Evolutionary conservation across 2,113 vertebrate genomes (phyloP).

Genomic region (Lophotis ruficrista): DNA sequence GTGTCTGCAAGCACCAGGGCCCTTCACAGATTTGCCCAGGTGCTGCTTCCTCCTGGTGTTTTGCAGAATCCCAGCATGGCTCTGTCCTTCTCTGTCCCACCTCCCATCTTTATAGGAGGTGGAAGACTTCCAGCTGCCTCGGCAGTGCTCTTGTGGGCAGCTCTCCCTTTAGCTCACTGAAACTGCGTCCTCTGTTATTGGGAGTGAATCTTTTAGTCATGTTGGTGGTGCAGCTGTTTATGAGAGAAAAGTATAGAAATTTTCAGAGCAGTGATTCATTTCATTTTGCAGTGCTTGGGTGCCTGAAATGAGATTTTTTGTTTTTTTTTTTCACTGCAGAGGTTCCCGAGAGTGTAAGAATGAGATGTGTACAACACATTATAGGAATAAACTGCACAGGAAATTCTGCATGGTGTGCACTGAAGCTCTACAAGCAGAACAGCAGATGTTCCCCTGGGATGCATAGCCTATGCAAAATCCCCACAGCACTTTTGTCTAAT

Average conservation of each 20-base stretch:
- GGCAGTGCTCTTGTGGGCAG: background rate
- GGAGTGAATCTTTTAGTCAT: background rate
- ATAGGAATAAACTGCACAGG: background rate
- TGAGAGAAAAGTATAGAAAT: background rate
- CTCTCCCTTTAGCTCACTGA: background rate
- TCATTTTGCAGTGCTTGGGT: background rate
- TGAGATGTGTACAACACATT: background rate
- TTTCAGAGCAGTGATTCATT: background rate
- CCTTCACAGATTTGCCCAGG: background rate
- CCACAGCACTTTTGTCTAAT: background rate
- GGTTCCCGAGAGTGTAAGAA: background rate
- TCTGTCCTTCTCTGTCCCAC: background rate
- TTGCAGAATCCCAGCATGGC: fast-evolving
- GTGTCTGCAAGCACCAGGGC: background rate
- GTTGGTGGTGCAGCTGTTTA: background rate
- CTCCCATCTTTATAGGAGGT: background rate
- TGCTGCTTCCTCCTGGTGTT: background rate
- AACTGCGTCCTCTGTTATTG: fast-evolving
- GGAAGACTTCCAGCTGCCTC: background rate
- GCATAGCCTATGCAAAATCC: background rate
- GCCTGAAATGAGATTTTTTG: background rate
- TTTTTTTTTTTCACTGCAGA: too few species aligned
- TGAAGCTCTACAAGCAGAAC: background rate
- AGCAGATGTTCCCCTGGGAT: background rate
- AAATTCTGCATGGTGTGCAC: background rate